Conservation (phyloP, 2,888 invertebrate genomes). For the Anorthoa munda region DNA sequence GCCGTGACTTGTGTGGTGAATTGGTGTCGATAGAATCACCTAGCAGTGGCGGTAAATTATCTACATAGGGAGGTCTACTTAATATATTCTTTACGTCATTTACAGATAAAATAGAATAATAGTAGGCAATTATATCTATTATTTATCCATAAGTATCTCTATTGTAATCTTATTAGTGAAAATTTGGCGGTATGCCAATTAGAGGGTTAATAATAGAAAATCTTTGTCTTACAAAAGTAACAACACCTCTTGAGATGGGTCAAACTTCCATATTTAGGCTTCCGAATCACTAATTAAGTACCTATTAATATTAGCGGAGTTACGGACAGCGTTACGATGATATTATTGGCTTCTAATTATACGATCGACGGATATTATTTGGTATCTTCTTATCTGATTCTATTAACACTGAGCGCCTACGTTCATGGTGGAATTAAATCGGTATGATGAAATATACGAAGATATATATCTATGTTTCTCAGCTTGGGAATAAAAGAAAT, state of each 20-base stretch:
- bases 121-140: not conserved
- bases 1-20: not conserved
- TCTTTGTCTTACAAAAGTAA: not conserved
- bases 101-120: not conserved
- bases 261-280: constrained; percentile 1
- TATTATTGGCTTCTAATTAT: constrained; percentile 53
- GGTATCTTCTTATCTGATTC: constrained; percentile 43
- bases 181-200: constrained; percentile 11
- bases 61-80: not conserved
- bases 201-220: constrained; percentile 1
- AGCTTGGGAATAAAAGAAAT: constrained; percentile 10
- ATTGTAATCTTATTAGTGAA: constrained; percentile 2
- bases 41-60: not conserved
- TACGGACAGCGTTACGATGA: constrained; percentile 17
- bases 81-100: not conserved
- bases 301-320: constrained; percentile 14
- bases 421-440: constrained; percentile 34
- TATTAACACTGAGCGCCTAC: constrained; percentile 41
- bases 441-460: constrained; percentile 17
- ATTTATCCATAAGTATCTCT: not conserved
- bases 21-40: constrained; percentile 2
- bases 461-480: constrained; percentile 17
- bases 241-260: not conserved
- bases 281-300: constrained; percentile 10
- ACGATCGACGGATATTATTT: constrained; percentile 45